Conservation (phyloP, 1,140 invertebrate species). For the Harpegnathos saltator region DNA sequence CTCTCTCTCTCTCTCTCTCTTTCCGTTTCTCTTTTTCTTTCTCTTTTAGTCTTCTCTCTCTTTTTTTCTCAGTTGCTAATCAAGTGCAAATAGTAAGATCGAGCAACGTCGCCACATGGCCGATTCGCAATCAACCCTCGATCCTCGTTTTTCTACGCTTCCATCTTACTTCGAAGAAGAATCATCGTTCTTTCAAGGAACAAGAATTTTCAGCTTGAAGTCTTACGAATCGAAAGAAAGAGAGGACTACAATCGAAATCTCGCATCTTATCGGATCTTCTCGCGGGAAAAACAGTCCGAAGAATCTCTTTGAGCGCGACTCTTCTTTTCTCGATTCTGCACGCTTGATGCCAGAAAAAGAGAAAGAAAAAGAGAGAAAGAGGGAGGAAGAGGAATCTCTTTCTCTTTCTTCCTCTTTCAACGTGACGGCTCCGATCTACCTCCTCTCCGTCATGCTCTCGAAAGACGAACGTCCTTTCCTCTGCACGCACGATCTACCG, state of each 20-base stretch:
- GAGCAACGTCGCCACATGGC: too few relatives aligned
- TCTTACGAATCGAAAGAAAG: constrained; percentile 4
- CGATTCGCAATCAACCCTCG: not conserved
- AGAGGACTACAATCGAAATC: constrained; percentile 21
- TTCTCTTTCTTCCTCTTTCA: too few relatives aligned
- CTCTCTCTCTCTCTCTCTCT: too few relatives aligned
- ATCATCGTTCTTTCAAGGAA: too few relatives aligned
- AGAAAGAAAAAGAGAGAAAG: too few relatives aligned
- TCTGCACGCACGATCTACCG: not conserved
- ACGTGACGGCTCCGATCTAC: not conserved
- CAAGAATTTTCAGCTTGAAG: too few relatives aligned
- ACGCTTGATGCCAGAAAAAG: not conserved
- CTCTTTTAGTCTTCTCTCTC: too few relatives aligned
- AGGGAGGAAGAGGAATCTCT: too few relatives aligned
- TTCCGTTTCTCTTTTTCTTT: too few relatives aligned
- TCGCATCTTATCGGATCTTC: not conserved
- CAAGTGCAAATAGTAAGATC: too few relatives aligned
- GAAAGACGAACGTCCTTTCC: not conserved
- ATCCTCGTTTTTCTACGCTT: not conserved
- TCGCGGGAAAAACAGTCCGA: not conserved
- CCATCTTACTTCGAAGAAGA: not conserved
- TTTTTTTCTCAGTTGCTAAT: too few relatives aligned
- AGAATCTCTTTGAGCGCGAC: not conserved
- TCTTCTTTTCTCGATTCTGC: not conserved
- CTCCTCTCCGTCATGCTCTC: not conserved